These are phyloP conservation scores for Eurytoma californica DNA, from an alignment of 2,888 invertebrate genomes.

Conservation along the genomic window DNA sequence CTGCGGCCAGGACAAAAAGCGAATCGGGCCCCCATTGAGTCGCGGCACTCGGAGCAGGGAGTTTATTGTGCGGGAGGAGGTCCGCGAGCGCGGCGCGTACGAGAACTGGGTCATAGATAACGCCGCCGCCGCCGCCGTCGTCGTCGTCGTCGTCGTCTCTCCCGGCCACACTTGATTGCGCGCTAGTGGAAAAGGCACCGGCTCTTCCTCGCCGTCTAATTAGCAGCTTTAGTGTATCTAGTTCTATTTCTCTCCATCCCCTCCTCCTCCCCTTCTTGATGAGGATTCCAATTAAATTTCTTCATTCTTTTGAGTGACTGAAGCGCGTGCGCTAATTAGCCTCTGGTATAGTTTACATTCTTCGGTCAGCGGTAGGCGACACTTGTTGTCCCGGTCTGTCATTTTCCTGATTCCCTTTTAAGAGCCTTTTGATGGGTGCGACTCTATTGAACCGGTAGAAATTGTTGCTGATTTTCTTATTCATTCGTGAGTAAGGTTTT, in stretches of 20 bases:
- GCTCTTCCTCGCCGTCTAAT: conserved; percentile 38
- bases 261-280: neutral
- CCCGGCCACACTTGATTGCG: conserved; percentile 35
- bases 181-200: conserved; percentile 5
- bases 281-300: conserved; percentile 43
- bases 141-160: neutral
- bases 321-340: conserved; percentile 29
- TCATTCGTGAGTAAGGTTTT: no score
- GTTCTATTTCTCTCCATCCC: conserved; percentile 13
- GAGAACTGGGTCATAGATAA: conserved; percentile 50
- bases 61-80: neutral
- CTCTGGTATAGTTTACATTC: conserved; percentile 19
- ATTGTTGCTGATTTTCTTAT: no score
- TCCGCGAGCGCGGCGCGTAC: neutral
- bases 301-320: conserved; percentile 31
- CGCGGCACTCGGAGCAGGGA: neutral
- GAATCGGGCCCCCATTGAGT: conserved; percentile 18
- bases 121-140: neutral
- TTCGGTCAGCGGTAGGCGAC: conserved; percentile 17
- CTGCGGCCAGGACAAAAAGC: conserved; percentile 7
- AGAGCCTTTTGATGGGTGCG: neutral
- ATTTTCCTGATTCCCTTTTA: conserved; percentile 16
- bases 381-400: neutral
- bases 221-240: conserved; percentile 36
- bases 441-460: neutral